These are phyloP conservation scores for Rhorus exstirpatorius DNA, from an alignment of 2,888 invertebrate species.

Conservation along the genomic window DNA sequence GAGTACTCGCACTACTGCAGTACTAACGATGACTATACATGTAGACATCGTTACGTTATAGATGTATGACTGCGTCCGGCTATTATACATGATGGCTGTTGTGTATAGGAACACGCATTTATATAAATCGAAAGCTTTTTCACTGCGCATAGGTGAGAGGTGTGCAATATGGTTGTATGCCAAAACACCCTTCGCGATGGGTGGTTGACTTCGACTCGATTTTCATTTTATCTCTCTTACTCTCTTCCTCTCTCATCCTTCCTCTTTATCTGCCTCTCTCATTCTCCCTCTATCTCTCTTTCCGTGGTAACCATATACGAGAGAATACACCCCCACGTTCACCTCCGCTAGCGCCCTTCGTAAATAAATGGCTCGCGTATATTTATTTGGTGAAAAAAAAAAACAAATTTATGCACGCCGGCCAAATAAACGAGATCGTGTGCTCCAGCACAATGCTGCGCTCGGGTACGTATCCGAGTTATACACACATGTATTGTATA, in stretches of 20 bases:
- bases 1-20: background rate
- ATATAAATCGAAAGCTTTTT: constrained; percentile 27
- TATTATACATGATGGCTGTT: constrained; percentile 8
- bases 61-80: background rate
- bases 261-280: constrained; percentile 9
- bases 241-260: no score
- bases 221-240: no score
- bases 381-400: constrained; percentile 79
- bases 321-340: constrained; percentile 50
- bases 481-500: constrained; percentile 3
- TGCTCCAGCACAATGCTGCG: constrained; percentile 40
- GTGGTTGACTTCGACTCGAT: constrained; percentile 47
- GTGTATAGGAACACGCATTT: constrained; percentile 28
- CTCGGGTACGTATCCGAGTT: constrained; percentile 26
- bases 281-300: background rate
- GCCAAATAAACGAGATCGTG: constrained; percentile 67
- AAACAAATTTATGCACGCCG: constrained; percentile 77
- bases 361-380: constrained; percentile 79
- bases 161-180: constrained; percentile 18
- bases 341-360: constrained; percentile 68
- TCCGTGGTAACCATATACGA: background rate
- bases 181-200: constrained; percentile 40
- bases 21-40: background rate
- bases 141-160: background rate
- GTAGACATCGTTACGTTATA: constrained; percentile 4